A percentile compares a stretch with the other conserved stretches of the same genome.
Conservation (phyloP, 1,140 invertebrate species). For the Lutraria rhynchaena region DNA sequence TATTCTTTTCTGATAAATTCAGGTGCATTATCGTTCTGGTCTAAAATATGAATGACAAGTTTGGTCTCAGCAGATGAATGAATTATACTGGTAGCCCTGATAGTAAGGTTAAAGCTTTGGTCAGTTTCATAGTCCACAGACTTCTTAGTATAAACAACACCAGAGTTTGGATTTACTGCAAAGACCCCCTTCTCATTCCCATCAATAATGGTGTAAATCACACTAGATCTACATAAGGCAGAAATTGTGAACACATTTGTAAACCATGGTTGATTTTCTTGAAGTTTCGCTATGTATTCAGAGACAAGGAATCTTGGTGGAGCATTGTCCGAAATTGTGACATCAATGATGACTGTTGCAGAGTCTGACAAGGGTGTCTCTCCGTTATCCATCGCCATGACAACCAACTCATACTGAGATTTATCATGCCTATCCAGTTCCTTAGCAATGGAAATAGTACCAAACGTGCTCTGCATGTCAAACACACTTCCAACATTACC, state of each 20-base stretch:
- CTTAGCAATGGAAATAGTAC: slow-evolving; percentile 89
- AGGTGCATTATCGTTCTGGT: slow-evolving; percentile 92
- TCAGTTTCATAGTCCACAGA: slow-evolving; percentile 85
- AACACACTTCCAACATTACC: slow-evolving; percentile 94
- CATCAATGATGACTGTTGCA: slow-evolving; percentile 91
- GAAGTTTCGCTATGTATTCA: slow-evolving; percentile 89
- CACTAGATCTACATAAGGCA: slow-evolving; percentile 84
- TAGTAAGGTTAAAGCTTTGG: slow-evolving; percentile 90
- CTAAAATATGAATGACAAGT: slow-evolving; percentile 82
- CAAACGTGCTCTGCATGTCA: slow-evolving; percentile 89
- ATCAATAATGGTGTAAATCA: slow-evolving; percentile 76
- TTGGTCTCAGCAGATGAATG: slow-evolving; percentile 78
- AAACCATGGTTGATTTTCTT: slow-evolving; percentile 91
- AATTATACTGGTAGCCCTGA: slow-evolving; percentile 93
- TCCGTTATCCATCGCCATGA: slow-evolving; percentile 92
- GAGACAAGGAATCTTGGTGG: slow-evolving; percentile 88
- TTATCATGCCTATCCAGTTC: slow-evolving; percentile 92
- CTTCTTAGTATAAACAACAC: slow-evolving; percentile 80
- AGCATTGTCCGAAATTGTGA: slow-evolving; percentile 94
- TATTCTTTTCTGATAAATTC: slow-evolving; percentile 88
- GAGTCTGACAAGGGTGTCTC: slow-evolving; percentile 88
- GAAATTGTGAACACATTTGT: slow-evolving; percentile 90
- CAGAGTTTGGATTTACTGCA: slow-evolving; percentile 82
- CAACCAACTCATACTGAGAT: slow-evolving; percentile 90
- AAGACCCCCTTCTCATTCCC: slow-evolving; percentile 81